Percentiles rank a stretch among this genome's conserved stretches.
Evolutionary conservation across 2,797 vertebrate species (phyloP).

Genomic region (Meda fulgida): DNA sequence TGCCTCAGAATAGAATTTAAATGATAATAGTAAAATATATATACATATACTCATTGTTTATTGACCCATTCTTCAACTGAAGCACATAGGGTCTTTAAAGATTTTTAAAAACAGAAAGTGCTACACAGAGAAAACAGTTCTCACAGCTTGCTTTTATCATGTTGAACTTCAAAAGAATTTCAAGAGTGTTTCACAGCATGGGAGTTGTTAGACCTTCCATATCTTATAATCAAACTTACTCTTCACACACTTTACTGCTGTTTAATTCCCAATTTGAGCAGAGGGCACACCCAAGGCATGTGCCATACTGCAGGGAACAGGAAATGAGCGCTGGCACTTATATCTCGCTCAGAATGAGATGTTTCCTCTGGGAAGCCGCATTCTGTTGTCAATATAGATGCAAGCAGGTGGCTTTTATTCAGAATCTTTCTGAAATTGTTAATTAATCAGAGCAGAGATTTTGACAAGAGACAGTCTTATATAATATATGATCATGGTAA

Average conservation of each 20-base stretch:
- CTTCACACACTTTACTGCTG: slow-evolving; percentile 2
- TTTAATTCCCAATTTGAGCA: slow-evolving; percentile 22
- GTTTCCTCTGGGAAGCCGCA: slow-evolving; percentile 16
- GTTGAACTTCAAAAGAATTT: slow-evolving; percentile 39
- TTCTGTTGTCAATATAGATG: slow-evolving; percentile 41
- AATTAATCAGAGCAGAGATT: slow-evolving; percentile 50
- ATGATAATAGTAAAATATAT: not conserved
- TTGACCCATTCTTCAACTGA: not conserved
- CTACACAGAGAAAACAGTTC: not conserved
- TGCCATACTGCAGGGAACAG: slow-evolving; percentile 9
- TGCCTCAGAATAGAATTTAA: not conserved
- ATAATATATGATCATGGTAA: slow-evolving; percentile 24
- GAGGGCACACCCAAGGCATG: slow-evolving; percentile 26
- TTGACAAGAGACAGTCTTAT: slow-evolving; percentile 10
- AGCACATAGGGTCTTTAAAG: not conserved
- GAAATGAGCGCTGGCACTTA: slow-evolving; percentile 20
- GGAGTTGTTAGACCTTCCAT: slow-evolving; percentile 4
- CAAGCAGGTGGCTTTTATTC: slow-evolving; percentile 28
- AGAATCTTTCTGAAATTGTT: slow-evolving; percentile 34
- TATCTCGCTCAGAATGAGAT: slow-evolving; percentile 2
- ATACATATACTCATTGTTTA: not conserved
- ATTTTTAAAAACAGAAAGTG: not conserved
- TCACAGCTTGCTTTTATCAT: slow-evolving; percentile 15
- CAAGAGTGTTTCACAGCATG: slow-evolving; percentile 4
- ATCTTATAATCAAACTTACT: slow-evolving; percentile 31